A percentile compares a stretch with the other conserved stretches of the same genome.
Conservation (phyloP, 2,888 invertebrate genomes). For the Pseudeuparius sepicola region DNA sequence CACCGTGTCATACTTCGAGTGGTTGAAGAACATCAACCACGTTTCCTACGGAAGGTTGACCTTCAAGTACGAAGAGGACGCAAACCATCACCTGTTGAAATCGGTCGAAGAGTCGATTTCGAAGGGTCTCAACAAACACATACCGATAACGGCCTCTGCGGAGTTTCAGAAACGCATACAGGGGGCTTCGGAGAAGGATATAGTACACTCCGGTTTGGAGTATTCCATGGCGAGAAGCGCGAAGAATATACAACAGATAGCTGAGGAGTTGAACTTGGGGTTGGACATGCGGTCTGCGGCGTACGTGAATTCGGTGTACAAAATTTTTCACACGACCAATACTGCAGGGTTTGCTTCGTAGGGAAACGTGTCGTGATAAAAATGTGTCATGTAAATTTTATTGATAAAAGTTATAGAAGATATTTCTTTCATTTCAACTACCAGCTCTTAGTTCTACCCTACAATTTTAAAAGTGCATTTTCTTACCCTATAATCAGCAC, state of each 20-base stretch:
- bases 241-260: constrained; percentile 84
- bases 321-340: constrained; percentile 89
- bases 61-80: constrained; percentile 89
- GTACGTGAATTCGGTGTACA: constrained; percentile 90
- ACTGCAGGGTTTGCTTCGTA: constrained; percentile 72
- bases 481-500: too few species aligned
- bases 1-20: constrained; percentile 97
- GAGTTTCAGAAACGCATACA: constrained; percentile 77
- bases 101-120: constrained; percentile 95
- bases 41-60: constrained; percentile 93
- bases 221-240: constrained; percentile 96
- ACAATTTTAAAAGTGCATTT: too few species aligned
- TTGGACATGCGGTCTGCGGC: constrained; percentile 89
- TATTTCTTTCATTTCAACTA: too few species aligned
- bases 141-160: constrained; percentile 82
- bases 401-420: too few species aligned
- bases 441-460: too few species aligned
- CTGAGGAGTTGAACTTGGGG: constrained; percentile 84
- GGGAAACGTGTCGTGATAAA: too few species aligned
- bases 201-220: constrained; percentile 94
- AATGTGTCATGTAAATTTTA: too few species aligned
- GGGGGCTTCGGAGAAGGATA: constrained; percentile 94
- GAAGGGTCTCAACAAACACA: constrained; percentile 81
- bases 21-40: constrained; percentile 95
- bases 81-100: constrained; percentile 68